Base-by-base conservation (phyloP, 2,797 vertebrate genomes). In the Darevskia nairensis region DNA sequence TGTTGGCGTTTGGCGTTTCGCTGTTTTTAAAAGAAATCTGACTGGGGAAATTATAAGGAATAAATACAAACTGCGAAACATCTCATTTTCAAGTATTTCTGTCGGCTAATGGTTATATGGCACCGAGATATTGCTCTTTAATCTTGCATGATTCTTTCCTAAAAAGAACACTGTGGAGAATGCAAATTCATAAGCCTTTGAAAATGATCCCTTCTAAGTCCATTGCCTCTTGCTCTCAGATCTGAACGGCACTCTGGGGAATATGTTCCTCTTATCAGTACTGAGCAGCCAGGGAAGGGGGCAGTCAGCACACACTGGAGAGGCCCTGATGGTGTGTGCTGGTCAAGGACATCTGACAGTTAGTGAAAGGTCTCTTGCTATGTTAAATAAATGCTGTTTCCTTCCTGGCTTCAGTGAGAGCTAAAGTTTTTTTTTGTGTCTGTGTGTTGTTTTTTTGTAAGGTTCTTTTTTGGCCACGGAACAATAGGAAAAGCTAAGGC, bases 331-430 rank as follows among this genome's bases (percentile, higher is more conserved):
- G 90, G 88, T 21, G 39, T 19, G 39, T 92, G 87, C 69, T 93
- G 95, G 96, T 95, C 96, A 96, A 96, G 96, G 96, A 94, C 96
- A 96, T 55, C 84, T 94, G 93, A 94, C 97, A 97, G 95, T 96
- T 96, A 96, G 95, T 94, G 96, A 97, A 96, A 97, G 96, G 95
- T 96, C 94, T 95, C 95, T 93, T 32, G 80, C 96, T 94, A 91
- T 92, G 94, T 96, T 95, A 95, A 96, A 96, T 95, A 97, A 96
- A 97, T 93, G 93, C 87, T 75, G 71, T 95, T 97, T 97, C 97
- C 96, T 97, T 97, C 96, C 96, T 96, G 92, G 88, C 93, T 96
- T 95, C 95, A 89, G 25, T 90, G 87, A 90, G 92, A 94, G 93
- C 91, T 95, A 78, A 87, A 91, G 76, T 69, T 94, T 96, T 95